Percentiles rank a stretch among this genome's conserved stretches.
Evolutionary conservation across 2,888 invertebrate genomes (phyloP).

Genomic region (Drosophila glabriapex): DNA sequence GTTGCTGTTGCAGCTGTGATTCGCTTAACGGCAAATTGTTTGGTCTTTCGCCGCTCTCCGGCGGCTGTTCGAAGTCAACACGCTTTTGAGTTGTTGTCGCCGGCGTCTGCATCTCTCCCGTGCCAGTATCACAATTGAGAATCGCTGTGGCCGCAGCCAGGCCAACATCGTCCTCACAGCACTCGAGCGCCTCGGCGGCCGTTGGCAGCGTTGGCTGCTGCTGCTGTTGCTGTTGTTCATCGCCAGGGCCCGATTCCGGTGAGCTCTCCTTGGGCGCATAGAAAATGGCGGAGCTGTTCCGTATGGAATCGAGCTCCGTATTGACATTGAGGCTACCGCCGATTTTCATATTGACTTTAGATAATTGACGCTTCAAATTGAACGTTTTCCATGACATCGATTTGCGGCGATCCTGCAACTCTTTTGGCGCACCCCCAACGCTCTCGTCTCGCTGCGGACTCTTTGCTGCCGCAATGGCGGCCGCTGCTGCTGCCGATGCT

Average conservation of each 20-base stretch:
- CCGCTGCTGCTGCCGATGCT: constrained; percentile 33
- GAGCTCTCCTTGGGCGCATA: constrained; percentile 80
- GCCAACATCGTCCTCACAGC: constrained; percentile 63
- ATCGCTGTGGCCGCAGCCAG: constrained; percentile 51
- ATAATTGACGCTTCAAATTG: constrained; percentile 92
- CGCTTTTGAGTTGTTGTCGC: constrained; percentile 58
- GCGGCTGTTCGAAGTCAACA: constrained; percentile 84
- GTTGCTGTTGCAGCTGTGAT: constrained; percentile 24
- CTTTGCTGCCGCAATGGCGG: constrained; percentile 60
- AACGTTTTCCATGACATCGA: constrained; percentile 91
- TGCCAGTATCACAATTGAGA: constrained; percentile 60
- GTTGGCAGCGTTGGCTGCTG: constrained; percentile 4
- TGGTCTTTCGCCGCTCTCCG: constrained; percentile 86
- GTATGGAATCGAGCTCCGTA: constrained; percentile 85
- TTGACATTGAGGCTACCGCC: constrained; percentile 74
- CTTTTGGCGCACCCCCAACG: constrained; percentile 76
- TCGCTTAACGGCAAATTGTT: constrained; percentile 86
- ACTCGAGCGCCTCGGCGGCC: constrained; percentile 60
- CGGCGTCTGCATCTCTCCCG: constrained; percentile 12
- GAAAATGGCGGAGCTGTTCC: constrained; percentile 84
- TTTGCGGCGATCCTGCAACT: constrained; percentile 87
- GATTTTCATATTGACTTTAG: constrained; percentile 89
- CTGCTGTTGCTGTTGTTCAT: constrained; percentile 36
- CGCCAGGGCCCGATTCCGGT: constrained; percentile 63
- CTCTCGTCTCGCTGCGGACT: constrained; percentile 76